Evolutionary conservation across 1,140 invertebrate species (phyloP).

Genomic region (Neotoxoptera formosana): DNA sequence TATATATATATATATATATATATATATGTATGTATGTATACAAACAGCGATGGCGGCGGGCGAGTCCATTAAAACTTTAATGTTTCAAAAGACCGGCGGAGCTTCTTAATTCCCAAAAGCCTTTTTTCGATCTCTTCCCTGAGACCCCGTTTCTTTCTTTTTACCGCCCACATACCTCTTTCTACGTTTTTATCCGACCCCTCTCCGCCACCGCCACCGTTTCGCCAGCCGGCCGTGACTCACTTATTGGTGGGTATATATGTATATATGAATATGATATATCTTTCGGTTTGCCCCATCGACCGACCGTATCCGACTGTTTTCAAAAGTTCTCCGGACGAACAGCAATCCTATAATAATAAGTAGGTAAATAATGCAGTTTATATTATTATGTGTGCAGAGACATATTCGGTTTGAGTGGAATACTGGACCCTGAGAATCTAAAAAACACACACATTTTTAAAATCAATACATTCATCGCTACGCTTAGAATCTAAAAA

Average conservation of each 20-base stretch:
- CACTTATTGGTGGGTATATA: not conserved
- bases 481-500: no score
- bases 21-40: not conserved
- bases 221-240: not conserved
- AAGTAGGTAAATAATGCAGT: not conserved
- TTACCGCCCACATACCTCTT: not conserved
- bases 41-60: not conserved
- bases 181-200: no score
- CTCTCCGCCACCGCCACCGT: not conserved
- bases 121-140: not conserved
- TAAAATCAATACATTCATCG: no score
- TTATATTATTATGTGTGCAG: not conserved
- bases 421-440: no score
- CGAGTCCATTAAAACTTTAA: slow-evolving; percentile 48
- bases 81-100: slow-evolving; percentile 24
- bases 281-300: not conserved
- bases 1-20: not conserved
- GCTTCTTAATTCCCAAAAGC: slow-evolving; percentile 53
- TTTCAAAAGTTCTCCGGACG: not conserved
- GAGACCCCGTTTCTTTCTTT: not conserved
- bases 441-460: no score
- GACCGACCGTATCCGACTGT: not conserved
- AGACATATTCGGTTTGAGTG: not conserved
- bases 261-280: not conserved
- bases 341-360: not conserved